Evolutionary conservation across 2,113 vertebrate genomes (phyloP).

Genomic region (Rynchops niger): DNA sequence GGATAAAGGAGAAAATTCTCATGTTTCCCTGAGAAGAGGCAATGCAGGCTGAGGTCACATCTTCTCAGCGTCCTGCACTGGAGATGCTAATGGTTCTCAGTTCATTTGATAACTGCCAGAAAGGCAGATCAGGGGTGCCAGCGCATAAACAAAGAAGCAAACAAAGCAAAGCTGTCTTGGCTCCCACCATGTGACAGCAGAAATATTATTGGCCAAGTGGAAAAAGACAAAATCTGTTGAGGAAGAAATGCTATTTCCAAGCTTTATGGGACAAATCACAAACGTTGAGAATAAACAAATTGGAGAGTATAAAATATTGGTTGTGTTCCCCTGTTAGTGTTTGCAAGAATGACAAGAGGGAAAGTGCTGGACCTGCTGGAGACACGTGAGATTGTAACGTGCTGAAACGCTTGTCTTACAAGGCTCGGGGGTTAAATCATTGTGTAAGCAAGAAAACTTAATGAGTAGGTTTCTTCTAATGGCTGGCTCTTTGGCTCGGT

Average conservation of each 20-base stretch:
- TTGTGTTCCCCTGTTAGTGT: background rate
- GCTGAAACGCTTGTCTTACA: background rate
- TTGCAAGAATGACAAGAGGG: background rate
- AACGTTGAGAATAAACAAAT: slow-evolving; percentile 33
- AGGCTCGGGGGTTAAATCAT: background rate
- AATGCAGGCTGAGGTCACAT: background rate
- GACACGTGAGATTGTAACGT: background rate
- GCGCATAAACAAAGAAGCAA: background rate
- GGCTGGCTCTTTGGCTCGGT: background rate
- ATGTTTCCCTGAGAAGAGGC: background rate
- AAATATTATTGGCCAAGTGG: background rate
- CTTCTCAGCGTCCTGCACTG: background rate
- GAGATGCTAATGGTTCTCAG: background rate
- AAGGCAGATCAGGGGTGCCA: background rate
- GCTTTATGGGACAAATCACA: background rate
- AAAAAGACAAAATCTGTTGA: slow-evolving; percentile 36
- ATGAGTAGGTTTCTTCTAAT: background rate
- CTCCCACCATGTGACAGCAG: background rate
- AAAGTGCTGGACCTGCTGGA: background rate
- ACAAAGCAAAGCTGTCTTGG: background rate
- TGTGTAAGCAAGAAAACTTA: background rate
- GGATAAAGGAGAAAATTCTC: background rate
- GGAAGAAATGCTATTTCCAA: slow-evolving; percentile 7
- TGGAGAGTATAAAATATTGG: background rate
- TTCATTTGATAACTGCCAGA: background rate